Base-by-base conservation (phyloP, 2,797 vertebrate genomes). In the Gymnothorax javanicus region DNA sequence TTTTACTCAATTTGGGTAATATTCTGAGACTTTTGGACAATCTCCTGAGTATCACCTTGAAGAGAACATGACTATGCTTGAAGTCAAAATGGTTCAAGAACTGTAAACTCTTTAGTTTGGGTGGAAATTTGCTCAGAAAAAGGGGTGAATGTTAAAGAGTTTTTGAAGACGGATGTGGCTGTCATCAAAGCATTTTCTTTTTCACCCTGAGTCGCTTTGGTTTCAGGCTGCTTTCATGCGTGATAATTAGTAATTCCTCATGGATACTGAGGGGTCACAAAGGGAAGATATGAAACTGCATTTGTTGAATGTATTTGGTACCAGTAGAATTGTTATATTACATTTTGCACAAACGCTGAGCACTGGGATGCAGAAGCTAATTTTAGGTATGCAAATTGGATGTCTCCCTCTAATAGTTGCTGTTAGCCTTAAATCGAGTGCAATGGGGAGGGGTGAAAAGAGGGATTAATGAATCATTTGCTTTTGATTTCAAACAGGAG, bases 401-500 rank as follows among this genome's bases (percentile, higher is more conserved):
- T 7, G 17, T 54, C 58, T 79, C 25, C 84, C 71, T 89, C 73
- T 89, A 90, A 79, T 85, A 91, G 81, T 90, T 90, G 87, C 90
- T 89, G 88, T 88, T 81, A 86, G 87, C 90, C 89, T 89, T 89
- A 86, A 92, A 90, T 87, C 84, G 67, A 73, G 89, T 88, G 91
- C 84, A 90, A 92, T 81, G 81, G 87, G 90, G 91, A 52, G 33
- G 73, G 64, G n/a, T 25, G 64, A 69, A 25, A 5, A 12, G 73
- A 86, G 59, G 12, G 64, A 58, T 75, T 89, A 92, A 91, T 86
- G 62, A 64, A 67, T 67, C 77, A 94, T 93, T 92, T 92, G 90
- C 89, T 92, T 91, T 92, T 87, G 82, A 93, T 91, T 86, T 94
- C 89, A 90, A 92, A 92, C 90, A 90, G 90, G 92, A 86, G 81